A percentile compares a stretch with the other conserved stretches of the same genome.
phyloP scores from a whole-genome alignment of 2,888 invertebrate genomes.

The Suillia variegata region DNA sequence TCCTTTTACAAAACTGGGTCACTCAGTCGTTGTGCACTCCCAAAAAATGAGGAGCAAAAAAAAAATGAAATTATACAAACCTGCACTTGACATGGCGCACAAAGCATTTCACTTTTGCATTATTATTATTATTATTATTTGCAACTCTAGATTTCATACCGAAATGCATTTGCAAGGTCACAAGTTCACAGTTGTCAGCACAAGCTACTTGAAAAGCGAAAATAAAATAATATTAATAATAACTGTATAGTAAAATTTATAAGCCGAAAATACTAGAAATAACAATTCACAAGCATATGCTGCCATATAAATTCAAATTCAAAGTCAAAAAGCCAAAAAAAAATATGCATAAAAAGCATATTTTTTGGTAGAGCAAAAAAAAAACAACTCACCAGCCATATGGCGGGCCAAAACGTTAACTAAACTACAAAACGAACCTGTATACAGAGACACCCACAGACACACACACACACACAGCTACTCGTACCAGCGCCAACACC shows the following conservation, averaged over 20 bases:
- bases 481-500: neutral
- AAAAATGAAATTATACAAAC: no score
- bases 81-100: no score
- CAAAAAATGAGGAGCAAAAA: no score
- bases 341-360: neutral
- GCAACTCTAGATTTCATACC: no score
- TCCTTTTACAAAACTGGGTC: no score
- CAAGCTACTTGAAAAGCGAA: neutral
- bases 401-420: neutral
- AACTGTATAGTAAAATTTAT: no score
- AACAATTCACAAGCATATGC: neutral
- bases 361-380: neutral
- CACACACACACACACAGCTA: no score
- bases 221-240: no score
- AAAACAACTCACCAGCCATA: neutral
- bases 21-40: no score
- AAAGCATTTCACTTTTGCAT: no score
- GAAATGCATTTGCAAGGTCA: neutral
- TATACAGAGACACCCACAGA: neutral
- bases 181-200: neutral
- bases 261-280: no score
- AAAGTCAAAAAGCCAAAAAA: neutral
- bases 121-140: no score
- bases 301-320: neutral
- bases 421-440: slow-evolving; percentile 1